phyloP scores from a whole-genome alignment of 2,888 invertebrate species.

The Pheosia tremula region DNA sequence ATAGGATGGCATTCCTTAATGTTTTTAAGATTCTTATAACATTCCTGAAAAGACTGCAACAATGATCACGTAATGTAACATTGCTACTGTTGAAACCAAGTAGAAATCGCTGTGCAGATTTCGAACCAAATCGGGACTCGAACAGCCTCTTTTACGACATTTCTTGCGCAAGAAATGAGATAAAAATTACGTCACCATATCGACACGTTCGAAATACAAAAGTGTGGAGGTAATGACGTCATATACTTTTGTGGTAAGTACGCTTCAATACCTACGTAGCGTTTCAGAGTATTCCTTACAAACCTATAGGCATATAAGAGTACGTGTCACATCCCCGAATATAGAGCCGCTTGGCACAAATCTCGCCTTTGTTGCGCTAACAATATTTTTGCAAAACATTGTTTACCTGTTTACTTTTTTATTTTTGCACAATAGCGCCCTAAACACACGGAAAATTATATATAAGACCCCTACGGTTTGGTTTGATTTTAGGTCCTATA shows the following conservation, averaged over 20 bases:
- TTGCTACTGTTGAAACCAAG: background rate
- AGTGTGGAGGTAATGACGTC: background rate
- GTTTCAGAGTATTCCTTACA: background rate
- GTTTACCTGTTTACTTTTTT: background rate
- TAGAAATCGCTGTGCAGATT: background rate
- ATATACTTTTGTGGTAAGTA: background rate
- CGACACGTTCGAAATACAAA: background rate
- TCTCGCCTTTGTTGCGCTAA: background rate
- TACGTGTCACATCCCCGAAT: background rate
- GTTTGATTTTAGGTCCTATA: no score
- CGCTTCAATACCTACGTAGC: background rate
- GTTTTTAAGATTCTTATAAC: no score
- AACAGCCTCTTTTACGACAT: background rate
- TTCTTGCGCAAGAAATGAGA: background rate
- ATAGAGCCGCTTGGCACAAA: slow-evolving; percentile 2
- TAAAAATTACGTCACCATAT: background rate
- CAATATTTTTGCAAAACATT: background rate
- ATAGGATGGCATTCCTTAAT: no score
- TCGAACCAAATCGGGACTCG: background rate
- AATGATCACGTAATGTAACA: background rate
- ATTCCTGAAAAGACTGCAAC: no score
- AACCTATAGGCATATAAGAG: background rate
- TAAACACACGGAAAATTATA: background rate
- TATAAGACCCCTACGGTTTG: background rate
- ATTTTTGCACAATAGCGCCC: slow-evolving; percentile 1